phyloP scores from a whole-genome alignment of 2,888 invertebrate genomes.

The Allygus modestus region DNA sequence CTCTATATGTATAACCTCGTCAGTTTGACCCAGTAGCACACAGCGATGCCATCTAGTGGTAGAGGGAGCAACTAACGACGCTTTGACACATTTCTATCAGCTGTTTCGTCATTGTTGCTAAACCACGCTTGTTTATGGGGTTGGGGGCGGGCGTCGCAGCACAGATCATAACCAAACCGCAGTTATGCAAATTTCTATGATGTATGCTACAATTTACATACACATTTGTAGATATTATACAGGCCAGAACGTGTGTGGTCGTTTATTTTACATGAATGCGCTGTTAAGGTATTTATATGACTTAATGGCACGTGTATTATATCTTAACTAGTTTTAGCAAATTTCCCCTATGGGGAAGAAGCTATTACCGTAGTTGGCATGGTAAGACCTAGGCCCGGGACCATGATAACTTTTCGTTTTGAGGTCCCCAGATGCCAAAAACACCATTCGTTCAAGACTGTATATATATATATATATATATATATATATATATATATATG shows the following conservation, averaged over 20 bases:
- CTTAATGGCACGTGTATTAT: neutral
- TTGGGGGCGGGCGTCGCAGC: conserved; percentile 15
- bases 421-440: no score
- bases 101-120: conserved; percentile 47
- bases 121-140: conserved; percentile 27
- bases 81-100: conserved; percentile 46
- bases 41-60: neutral
- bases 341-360: no score
- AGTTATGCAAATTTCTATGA: conserved; percentile 42
- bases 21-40: neutral
- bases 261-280: conserved; percentile 13
- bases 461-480: no score
- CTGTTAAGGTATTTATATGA: conserved; percentile 25
- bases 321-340: conserved; percentile 22
- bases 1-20: no score
- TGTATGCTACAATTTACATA: conserved; percentile 27
- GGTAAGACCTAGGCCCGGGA: no score
- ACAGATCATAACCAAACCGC: conserved; percentile 1
- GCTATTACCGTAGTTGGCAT: no score
- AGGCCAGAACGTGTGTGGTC: conserved; percentile 6
- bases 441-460: no score
- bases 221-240: conserved; percentile 43
- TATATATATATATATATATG: no score
- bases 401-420: no score
- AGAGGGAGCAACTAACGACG: neutral